Evolutionary conservation across 2,888 invertebrate species (phyloP).

Genomic region (Agonopterix arenella): DNA sequence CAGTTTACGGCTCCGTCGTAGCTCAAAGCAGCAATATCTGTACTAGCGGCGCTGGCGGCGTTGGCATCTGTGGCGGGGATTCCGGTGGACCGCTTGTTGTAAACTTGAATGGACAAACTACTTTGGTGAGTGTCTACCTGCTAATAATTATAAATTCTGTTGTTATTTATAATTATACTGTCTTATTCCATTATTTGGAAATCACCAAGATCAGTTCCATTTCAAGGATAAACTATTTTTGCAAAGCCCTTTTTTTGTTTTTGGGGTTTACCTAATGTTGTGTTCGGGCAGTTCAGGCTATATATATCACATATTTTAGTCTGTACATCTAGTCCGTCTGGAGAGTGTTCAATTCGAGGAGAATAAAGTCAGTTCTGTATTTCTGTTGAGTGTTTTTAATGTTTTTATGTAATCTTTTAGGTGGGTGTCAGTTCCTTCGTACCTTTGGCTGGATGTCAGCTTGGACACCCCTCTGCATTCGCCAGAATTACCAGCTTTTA

Average conservation of each 20-base stretch:
- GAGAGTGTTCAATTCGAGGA: too few relatives aligned
- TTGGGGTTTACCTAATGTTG: too few relatives aligned
- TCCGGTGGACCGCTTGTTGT: conserved; percentile 42
- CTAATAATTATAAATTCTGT: too few relatives aligned
- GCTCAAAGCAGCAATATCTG: conserved; percentile 32
- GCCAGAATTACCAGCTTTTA: conserved; percentile 41
- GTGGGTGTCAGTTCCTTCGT: background rate
- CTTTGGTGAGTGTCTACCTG: conserved; percentile 26
- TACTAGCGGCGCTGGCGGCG: conserved; percentile 37
- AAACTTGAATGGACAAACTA: conserved; percentile 17
- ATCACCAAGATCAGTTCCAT: too few relatives aligned
- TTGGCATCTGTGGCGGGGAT: conserved; percentile 44
- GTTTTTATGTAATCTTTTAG: background rate
- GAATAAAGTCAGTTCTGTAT: background rate
- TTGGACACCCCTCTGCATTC: conserved; percentile 40
- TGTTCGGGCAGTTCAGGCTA: too few relatives aligned
- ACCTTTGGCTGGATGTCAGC: conserved; percentile 27
- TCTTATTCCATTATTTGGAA: too few relatives aligned
- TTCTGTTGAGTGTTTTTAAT: background rate
- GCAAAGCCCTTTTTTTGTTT: too few relatives aligned
- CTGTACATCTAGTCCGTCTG: background rate
- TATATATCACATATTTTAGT: background rate
- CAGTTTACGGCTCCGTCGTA: conserved; percentile 5
- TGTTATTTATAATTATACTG: too few relatives aligned
- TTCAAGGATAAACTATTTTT: too few relatives aligned